Base-by-base conservation (phyloP, 2,888 invertebrate species). In the Mesochorus sp. region DNA sequence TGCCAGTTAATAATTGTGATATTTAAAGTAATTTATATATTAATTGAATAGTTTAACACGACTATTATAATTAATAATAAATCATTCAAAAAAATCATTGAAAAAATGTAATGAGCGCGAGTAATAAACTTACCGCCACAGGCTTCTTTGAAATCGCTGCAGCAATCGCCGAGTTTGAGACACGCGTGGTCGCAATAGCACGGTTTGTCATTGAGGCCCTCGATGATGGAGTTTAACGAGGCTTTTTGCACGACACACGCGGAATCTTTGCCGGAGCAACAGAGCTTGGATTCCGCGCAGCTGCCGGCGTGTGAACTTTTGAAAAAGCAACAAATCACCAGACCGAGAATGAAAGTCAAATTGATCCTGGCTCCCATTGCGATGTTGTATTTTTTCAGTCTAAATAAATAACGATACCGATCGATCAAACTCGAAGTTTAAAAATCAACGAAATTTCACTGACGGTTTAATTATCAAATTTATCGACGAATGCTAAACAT, bases 111-210 rank as follows among this genome's bases (percentile, higher is more conserved):
- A 31, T 34, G 4, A 39, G 24, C 37, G 4, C 24, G 21, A 57
- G 12, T 8, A 24, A 10, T 26, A 8, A 57, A 77, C 94, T 93
- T 92, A 97, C 97, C 97, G 92, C 96, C 95, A 90, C 97, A 97
- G 79, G 95, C 95, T 82, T 95, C 94, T 88, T 96, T 95, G 91
- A 97, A 97, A 90, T 97, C 97, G 51, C 94, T 92, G 91, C 97
- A 97, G 91, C 97, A 97, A 88, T 97, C 97, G 39, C 96, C 96
- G 39, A 97, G 92, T 86, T 96, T 96, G 85, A 96, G 91, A 88
- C 97, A 97, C 75, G 96, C 96, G 87, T 96, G 96, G 92, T 97
- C 97, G 91, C 97, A 97, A 91, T 96, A 97, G 90, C 97, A 97
- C 3, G 96, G 96, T 88, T 96, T 95, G 89, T 96, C 96, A 83